Evolutionary conservation across 2,113 vertebrate genomes (phyloP).

Genomic region (Lates calcarifer): DNA sequence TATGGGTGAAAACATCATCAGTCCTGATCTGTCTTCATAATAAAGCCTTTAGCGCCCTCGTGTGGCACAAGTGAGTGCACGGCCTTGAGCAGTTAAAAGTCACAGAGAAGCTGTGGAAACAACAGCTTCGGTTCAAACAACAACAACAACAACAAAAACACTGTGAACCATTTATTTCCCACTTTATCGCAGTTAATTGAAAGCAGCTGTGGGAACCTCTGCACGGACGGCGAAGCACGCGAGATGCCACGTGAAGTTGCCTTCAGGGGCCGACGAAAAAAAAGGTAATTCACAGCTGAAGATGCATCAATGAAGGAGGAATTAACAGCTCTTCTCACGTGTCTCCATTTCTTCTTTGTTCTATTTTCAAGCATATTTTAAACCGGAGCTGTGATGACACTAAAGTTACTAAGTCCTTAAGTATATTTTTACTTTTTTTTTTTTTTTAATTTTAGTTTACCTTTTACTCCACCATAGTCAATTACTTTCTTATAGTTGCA

Average conservation of each 20-base stretch:
- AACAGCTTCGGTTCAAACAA: neutral
- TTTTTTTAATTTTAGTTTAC: too few species aligned
- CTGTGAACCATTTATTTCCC: neutral
- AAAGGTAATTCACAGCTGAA: neutral
- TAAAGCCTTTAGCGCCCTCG: conserved; percentile 13
- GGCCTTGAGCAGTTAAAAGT: neutral
- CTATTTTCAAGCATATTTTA: too few species aligned
- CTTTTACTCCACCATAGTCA: too few species aligned
- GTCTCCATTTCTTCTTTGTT: too few species aligned
- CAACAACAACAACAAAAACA: too few species aligned
- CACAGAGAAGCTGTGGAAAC: neutral
- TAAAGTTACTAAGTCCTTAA: too few species aligned
- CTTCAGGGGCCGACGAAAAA: neutral
- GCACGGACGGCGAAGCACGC: neutral
- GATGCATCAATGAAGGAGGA: neutral
- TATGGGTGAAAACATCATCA: too few species aligned
- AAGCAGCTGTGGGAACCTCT: conserved; percentile 21
- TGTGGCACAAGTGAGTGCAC: neutral
- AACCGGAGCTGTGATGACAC: too few species aligned
- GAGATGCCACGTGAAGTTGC: conserved; percentile 1
- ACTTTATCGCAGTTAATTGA: neutral
- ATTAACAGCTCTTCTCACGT: too few species aligned
- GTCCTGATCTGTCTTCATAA: too few species aligned
- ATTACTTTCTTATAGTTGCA: too few species aligned
- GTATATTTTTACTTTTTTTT: too few species aligned